phyloP scores from a whole-genome alignment of 2,113 vertebrate genomes.

The Heterochromis multidens region DNA sequence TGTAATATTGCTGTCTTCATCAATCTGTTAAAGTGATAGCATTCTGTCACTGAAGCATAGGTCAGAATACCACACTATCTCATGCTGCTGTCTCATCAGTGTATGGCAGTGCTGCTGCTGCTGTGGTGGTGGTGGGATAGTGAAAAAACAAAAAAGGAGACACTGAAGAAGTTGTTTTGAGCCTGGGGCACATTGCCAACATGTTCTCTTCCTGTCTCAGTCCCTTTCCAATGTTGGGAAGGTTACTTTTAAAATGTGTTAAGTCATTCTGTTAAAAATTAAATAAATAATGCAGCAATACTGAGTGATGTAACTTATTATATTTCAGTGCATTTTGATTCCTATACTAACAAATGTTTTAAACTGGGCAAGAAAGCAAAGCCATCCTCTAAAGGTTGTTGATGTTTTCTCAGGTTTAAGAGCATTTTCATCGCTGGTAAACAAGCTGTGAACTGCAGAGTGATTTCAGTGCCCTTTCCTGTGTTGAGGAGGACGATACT shows the following conservation, averaged over 20 bases:
- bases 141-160: accelerated
- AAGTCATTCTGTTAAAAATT: not conserved
- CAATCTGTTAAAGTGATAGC: not conserved
- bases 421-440: not conserved
- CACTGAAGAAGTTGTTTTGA: not conserved
- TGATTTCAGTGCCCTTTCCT: not conserved
- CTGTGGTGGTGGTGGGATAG: not conserved
- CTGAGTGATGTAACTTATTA: not conserved
- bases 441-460: not conserved
- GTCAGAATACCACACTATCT: not conserved
- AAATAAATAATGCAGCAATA: not conserved
- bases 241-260: not conserved
- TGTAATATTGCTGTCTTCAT: not conserved
- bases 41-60: not conserved
- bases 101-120: not conserved
- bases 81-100: not conserved
- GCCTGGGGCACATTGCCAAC: not conserved
- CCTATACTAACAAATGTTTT: not conserved
- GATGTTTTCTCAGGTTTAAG: not conserved
- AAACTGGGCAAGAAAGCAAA: not conserved
- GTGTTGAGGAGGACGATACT: not conserved
- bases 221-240: no score
- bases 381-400: not conserved
- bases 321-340: not conserved
- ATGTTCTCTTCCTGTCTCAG: not conserved